Percentiles rank a stretch among this genome's conserved stretches.
Evolutionary conservation across 2,113 vertebrate genomes (phyloP).

Genomic region (Sylvietta virens): DNA sequence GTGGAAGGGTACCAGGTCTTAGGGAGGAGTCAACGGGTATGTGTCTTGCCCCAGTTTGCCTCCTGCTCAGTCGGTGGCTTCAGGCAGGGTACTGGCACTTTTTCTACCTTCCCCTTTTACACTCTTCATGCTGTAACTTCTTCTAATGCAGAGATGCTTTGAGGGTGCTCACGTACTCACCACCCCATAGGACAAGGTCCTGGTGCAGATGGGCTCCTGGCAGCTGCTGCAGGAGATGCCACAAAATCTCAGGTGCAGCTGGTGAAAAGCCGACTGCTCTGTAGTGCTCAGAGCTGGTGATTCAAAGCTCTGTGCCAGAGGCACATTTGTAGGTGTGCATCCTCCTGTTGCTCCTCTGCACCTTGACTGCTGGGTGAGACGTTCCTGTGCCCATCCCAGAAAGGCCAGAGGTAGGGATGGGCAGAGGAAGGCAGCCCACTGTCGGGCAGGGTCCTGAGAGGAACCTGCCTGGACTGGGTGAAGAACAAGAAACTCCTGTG

Average conservation of each 20-base stretch:
- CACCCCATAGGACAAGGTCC: rapidly evolving
- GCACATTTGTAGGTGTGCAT: too few relatives aligned
- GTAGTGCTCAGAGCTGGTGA: not conserved
- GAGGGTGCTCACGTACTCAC: not conserved
- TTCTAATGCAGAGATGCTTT: not conserved
- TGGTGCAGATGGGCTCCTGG: not conserved
- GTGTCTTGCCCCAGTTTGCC: not conserved
- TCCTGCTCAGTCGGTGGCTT: not conserved
- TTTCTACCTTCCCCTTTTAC: not conserved
- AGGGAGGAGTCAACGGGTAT: not conserved
- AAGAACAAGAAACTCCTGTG: not conserved
- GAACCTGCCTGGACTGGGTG: too few relatives aligned
- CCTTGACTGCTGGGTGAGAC: not conserved
- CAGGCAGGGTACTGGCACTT: not conserved
- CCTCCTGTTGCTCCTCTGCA: not conserved
- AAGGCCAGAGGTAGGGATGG: not conserved
- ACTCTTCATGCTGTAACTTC: not conserved
- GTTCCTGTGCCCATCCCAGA: not conserved
- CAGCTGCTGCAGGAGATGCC: not conserved
- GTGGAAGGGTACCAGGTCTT: not conserved
- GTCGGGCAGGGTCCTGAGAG: not conserved
- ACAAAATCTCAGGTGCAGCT: not conserved
- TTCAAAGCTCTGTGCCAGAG: not conserved
- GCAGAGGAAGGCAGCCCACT: not conserved
- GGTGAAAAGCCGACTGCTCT: not conserved